Evolutionary conservation across 1,140 invertebrate genomes (phyloP).

Genomic region (Chrysomallon squamiferum): DNA sequence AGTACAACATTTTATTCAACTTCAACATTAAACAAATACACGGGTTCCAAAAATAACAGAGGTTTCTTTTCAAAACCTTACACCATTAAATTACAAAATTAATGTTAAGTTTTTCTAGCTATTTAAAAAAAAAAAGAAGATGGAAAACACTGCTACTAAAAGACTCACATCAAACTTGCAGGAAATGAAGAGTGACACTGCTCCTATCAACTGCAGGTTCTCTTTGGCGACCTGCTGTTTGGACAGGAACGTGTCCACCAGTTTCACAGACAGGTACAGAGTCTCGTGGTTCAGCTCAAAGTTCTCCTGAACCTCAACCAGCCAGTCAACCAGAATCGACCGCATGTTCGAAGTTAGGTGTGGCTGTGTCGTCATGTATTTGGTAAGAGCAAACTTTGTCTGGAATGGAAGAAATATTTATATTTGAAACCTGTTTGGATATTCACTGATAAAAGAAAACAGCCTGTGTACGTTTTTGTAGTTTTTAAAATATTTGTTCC

Average conservation of each 20-base stretch:
- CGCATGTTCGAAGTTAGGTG: constrained; percentile 84
- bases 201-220: constrained; percentile 86
- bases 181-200: constrained; percentile 89
- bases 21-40: no score
- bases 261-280: constrained; percentile 93
- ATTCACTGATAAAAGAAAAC: not conserved
- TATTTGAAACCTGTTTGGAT: not conserved
- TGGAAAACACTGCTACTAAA: no score
- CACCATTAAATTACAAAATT: no score
- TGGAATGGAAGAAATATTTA: constrained; percentile 58
- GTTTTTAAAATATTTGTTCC: no score
- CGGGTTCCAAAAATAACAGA: no score
- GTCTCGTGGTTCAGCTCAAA: constrained; percentile 99
- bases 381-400: constrained; percentile 73
- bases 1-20: no score
- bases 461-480: constrained; percentile 1
- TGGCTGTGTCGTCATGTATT: constrained; percentile 82
- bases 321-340: constrained; percentile 94
- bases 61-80: no score
- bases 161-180: constrained; percentile 92
- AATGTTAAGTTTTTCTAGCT: no score
- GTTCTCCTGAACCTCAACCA: constrained; percentile 95
- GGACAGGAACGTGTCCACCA: constrained; percentile 89
- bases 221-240: constrained; percentile 65
- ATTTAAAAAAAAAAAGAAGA: no score